Evolutionary conservation across 1,140 invertebrate species (phyloP).

Genomic region (Drosophila guanche): DNA sequence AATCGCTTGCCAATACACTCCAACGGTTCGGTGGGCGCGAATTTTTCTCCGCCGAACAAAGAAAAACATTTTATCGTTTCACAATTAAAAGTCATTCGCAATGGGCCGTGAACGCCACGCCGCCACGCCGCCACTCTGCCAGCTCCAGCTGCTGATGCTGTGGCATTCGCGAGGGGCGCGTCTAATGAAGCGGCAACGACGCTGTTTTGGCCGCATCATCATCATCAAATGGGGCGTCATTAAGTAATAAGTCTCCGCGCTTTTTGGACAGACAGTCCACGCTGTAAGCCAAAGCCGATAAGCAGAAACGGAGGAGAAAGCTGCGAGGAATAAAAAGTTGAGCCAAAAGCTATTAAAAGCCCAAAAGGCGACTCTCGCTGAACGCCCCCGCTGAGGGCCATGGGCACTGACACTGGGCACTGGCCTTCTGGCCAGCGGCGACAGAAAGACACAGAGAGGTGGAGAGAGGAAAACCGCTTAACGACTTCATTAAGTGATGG

Average conservation of each 20-base stretch:
- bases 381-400: neutral
- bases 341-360: slow-evolving; percentile 68
- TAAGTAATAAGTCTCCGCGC: slow-evolving; percentile 73
- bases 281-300: slow-evolving; percentile 3
- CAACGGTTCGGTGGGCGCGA: neutral
- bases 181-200: slow-evolving; percentile 71
- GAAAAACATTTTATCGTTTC: slow-evolving; percentile 34
- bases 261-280: slow-evolving; percentile 23
- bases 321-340: slow-evolving; percentile 45
- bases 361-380: neutral
- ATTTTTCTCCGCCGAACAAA: neutral
- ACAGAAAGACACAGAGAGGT: no score
- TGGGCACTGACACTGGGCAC: no score
- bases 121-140: neutral
- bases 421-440: no score
- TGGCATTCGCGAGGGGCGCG: slow-evolving; percentile 47
- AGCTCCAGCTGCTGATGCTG: slow-evolving; percentile 10
- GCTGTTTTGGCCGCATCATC: slow-evolving; percentile 35
- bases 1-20: neutral
- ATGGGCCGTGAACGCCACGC: slow-evolving; percentile 49
- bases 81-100: slow-evolving; percentile 67
- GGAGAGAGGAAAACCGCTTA: slow-evolving; percentile 45
- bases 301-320: slow-evolving; percentile 2
- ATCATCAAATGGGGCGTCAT: slow-evolving; percentile 71
- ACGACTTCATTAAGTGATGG: slow-evolving; percentile 67